Evolutionary conservation across 1,140 invertebrate species (phyloP).

Genomic region (Tetraneura akinire): DNA sequence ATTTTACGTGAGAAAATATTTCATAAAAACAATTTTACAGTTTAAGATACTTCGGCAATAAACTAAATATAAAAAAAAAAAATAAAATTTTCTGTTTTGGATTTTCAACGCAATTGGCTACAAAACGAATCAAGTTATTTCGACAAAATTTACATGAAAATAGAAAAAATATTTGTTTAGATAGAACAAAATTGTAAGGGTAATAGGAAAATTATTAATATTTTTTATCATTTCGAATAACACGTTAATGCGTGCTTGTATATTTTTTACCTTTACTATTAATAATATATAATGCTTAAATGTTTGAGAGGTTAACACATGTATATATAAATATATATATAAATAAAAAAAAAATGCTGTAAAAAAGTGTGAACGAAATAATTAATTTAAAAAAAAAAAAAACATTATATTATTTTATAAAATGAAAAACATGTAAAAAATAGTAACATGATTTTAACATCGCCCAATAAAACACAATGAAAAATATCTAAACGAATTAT

Average conservation of each 20-base stretch:
- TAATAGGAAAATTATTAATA: too few species aligned
- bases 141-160: too few species aligned
- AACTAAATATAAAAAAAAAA: too few species aligned
- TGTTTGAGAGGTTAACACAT: background rate
- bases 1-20: too few species aligned
- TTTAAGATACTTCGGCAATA: too few species aligned
- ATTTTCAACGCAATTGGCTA: too few species aligned
- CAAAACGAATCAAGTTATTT: too few species aligned
- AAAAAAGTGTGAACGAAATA: background rate
- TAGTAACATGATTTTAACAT: background rate
- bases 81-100: too few species aligned
- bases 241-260: background rate
- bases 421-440: slow-evolving; percentile 18
- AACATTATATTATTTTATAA: background rate
- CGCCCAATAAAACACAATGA: background rate
- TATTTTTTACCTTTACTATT: background rate
- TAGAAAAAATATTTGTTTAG: too few species aligned
- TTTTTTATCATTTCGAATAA: too few species aligned
- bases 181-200: too few species aligned
- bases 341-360: background rate
- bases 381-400: slow-evolving; percentile 8
- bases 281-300: background rate
- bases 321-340: background rate
- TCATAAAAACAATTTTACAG: too few species aligned
- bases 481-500: slow-evolving; percentile 3